Percentiles rank a stretch among this genome's conserved stretches.
phyloP scores from a whole-genome alignment of 2,797 vertebrate species.

The Taenioides sp. region DNA sequence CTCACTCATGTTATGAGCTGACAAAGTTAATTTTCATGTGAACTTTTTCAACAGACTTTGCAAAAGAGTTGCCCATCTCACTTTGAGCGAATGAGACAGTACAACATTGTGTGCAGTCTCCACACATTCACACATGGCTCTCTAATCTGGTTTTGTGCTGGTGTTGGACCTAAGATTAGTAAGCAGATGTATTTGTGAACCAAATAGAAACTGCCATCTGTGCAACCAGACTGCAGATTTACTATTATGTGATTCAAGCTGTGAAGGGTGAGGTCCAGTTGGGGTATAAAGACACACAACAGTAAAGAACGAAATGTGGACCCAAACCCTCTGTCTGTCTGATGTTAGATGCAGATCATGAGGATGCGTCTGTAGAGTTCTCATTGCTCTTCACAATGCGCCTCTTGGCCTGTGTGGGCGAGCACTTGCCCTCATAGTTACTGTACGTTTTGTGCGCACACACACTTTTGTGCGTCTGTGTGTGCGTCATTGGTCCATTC shows the following conservation, averaged over 20 bases:
- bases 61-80: not conserved
- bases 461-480: slow-evolving; percentile 21
- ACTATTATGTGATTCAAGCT: slow-evolving; percentile 33
- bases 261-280: slow-evolving; percentile 24
- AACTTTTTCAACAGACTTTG: slow-evolving; percentile 11
- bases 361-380: not conserved
- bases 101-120: slow-evolving; percentile 5
- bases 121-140: slow-evolving; percentile 18
- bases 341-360: not conserved
- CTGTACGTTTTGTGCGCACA: slow-evolving; percentile 13
- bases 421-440: slow-evolving; percentile 9
- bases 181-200: slow-evolving; percentile 57
- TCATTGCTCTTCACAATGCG: slow-evolving; percentile 2
- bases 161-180: slow-evolving; percentile 44
- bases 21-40: not conserved
- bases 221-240: slow-evolving; percentile 43
- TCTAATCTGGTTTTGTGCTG: slow-evolving; percentile 16
- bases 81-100: not conserved
- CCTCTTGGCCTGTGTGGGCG: slow-evolving; percentile 29
- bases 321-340: not conserved
- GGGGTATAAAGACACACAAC: not conserved
- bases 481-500: slow-evolving; percentile 63
- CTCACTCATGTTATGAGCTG: not conserved
- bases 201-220: slow-evolving; percentile 61
- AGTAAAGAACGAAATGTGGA: not conserved